Evolutionary conservation across 2,797 vertebrate genomes (phyloP).

Genomic region (Gadopsis bispinosus): DNA sequence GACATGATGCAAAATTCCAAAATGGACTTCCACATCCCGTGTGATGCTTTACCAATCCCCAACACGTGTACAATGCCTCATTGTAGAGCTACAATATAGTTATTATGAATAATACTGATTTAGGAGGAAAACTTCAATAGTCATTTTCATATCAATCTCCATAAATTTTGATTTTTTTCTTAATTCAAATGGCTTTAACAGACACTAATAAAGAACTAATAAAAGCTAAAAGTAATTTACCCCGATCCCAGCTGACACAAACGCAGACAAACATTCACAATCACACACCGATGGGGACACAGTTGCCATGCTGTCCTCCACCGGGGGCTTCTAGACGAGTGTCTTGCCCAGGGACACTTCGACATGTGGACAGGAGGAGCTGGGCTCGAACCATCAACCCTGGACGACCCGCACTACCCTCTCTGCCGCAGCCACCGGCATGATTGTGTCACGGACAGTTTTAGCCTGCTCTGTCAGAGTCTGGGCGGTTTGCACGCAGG

Average conservation of each 20-base stretch:
- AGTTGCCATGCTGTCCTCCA: too few species aligned
- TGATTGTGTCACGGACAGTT: background rate
- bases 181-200: constrained; percentile 14
- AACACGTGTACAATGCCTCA: background rate
- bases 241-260: too few species aligned
- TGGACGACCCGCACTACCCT: too few species aligned
- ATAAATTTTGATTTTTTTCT: background rate
- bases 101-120: background rate
- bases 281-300: too few species aligned
- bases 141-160: background rate
- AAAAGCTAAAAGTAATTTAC: too few species aligned
- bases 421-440: too few species aligned
- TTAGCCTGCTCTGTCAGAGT: background rate
- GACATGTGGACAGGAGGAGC: too few species aligned
- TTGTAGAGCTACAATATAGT: background rate
- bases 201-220: background rate
- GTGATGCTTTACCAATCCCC: background rate
- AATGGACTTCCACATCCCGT: background rate
- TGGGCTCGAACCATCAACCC: too few species aligned
- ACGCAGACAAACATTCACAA: too few species aligned
- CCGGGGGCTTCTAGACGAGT: too few species aligned
- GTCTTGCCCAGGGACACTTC: too few species aligned
- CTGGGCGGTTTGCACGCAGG: constrained; percentile 6
- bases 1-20: background rate
- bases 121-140: background rate